Base-by-base conservation (phyloP, 2,113 vertebrate genomes). In the Oplegnathus fasciatus region DNA sequence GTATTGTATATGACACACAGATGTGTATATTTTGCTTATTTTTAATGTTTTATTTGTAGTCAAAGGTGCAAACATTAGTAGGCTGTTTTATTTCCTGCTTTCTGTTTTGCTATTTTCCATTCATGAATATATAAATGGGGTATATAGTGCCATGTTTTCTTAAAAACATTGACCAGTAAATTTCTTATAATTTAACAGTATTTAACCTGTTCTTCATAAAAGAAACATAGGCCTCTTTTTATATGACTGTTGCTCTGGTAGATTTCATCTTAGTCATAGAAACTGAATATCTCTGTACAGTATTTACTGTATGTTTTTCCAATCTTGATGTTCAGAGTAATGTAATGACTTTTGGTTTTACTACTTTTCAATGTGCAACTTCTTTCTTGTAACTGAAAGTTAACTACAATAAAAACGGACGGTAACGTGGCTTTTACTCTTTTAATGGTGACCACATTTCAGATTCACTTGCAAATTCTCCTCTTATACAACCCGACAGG, bases 361-460 rank as follows among this genome's bases (percentile, higher is more conserved):
- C n/a, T 84, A 73, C 28, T 58, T 89, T 83, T 89, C 66, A 86
- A 50, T 86, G 88, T 90, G 64, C 52, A 84, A 68, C 26, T 82
- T 69, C 32, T 86, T 78, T 84, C 65, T 79, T 92, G 87, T 72
- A 80, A 85, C 48, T 71, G 52, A 66, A 86, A 34, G 46, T 84
- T 66, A 72, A 90, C 65, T 61, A 76, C 64, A 90, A 89, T 91
- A 87, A 93, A 84, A 58, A 50, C n/a, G 71, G 6, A 61, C 65
- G 17, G 28, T 50, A 62, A 61, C 48, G 65, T 74, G 50, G 28
- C 62, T 24, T 65, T 50, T 50, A 57, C 44, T 7, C 10, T 75
- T 83, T 83, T 80, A 76, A 80, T 76, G 24, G 34, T n/a, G 55
- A 69, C 14, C 6, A 50, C 14, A 72, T 71, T 57, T 75, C 50